Evolutionary conservation across 2,888 invertebrate species (phyloP), one percentile per base, ranked within the genome.

Genomic region (Rotaria magnacalcarata): DNA sequence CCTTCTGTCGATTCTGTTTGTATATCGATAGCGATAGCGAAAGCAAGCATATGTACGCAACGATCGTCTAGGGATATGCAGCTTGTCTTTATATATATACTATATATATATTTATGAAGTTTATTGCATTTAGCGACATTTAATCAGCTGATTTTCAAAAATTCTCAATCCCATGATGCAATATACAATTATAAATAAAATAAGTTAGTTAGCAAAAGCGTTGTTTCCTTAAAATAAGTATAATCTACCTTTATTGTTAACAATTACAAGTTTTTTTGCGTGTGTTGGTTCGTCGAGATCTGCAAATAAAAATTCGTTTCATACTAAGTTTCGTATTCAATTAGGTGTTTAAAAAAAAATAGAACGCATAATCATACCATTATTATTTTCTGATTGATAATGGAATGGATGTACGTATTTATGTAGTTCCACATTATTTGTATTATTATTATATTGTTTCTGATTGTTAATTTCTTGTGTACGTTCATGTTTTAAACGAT

Each of bases 401-500:
- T 67, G 67, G 34, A 67, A 67, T 34, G 67, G 19, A 27, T 34
- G 34, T 27, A 14, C 67, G 34, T 67, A 67, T 67, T 67, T 16
- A 19, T 16, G 34, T 67, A 67, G 34, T 34, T 67, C 34, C 6
- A 34, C 21, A 80, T 80, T 80, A 47, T 21, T 47, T 34, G 19
- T 19, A 67, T 67, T 67, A 67, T 67, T 67, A 47, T 47, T 80
- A 43, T 75, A 27, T 21, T 16, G 21, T 47, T 80, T 80, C 24
- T 21, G 80, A 80, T 80, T 47, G 47, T 47, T 80, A 8, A 80
- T n/a, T n/a, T 80, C 80, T 10, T 80, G 47, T n/a, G 43, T 24
- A 47, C 47, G 80, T 47, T 80, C 47, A n/a, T 47, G 80, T 80
- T 80, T 80, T 47, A 80, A 80, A 47, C 47, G 43, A 43, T 80